Conservation (phyloP, 2,797 vertebrate species). For the Acanthurus tractus region DNA sequence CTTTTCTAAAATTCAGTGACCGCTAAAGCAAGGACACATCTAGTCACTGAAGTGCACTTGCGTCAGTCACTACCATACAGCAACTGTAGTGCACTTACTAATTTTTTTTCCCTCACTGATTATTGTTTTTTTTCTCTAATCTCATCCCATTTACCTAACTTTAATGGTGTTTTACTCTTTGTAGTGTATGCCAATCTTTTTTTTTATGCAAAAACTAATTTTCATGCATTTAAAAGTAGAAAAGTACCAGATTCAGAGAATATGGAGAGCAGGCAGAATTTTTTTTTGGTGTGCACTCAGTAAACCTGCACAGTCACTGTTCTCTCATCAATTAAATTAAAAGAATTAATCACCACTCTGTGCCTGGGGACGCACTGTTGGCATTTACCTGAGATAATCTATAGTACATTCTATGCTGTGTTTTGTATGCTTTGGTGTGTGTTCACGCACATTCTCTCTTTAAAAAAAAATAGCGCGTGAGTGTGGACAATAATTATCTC, state of each 20-base stretch:
- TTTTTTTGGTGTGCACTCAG: constrained; percentile 49
- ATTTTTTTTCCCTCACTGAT: neutral
- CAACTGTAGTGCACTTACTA: neutral
- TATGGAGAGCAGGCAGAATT: constrained; percentile 54
- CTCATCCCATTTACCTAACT: neutral
- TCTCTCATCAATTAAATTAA: constrained; percentile 82
- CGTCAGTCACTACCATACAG: neutral
- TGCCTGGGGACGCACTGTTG: constrained; percentile 71
- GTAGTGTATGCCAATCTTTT: neutral
- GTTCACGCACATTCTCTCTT: constrained; percentile 41
- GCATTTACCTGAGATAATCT: constrained; percentile 79
- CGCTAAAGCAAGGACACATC: neutral
- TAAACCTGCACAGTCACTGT: constrained; percentile 75
- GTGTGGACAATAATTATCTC: constrained; percentile 45
- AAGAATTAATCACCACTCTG: constrained; percentile 79
- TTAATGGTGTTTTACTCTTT: neutral
- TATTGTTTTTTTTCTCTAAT: neutral
- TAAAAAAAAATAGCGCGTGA: constrained; percentile 67
- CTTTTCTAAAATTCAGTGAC: neutral
- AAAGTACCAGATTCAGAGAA: constrained; percentile 36
- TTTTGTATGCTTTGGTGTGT: constrained; percentile 42
- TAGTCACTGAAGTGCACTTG: neutral
- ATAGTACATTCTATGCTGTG: constrained; percentile 52
- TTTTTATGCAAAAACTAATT: neutral
- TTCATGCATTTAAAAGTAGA: neutral